Evolutionary conservation across 2,888 invertebrate species (phyloP), one percentile per base, ranked within the genome.

Genomic region (Augochlorella aurata): DNA sequence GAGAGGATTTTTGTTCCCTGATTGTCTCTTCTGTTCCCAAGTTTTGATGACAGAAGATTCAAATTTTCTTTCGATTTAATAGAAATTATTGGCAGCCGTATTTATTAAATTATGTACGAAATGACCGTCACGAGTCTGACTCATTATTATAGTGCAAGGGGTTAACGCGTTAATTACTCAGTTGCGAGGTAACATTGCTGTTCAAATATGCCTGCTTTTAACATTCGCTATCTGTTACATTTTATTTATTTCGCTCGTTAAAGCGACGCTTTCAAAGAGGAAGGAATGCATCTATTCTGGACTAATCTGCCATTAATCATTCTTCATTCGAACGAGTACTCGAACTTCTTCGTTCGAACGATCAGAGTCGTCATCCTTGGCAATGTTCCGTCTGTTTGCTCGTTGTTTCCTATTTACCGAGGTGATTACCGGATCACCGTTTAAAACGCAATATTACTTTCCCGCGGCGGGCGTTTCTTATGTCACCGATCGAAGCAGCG

Each of bases 401-500:
- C 14, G 14, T 1, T 7, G 24, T 58, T 58, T 58, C 58, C 58
- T 24, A 24, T 24, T 24, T 58, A 24, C 24, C 16, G 38, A 5
- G 38, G 38, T 24, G 58, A 58, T 58, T 58, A 24, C 58, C 58
- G 58, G 58, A 58, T 58, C 58, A 58, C 58, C 58, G 24, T 58
- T 58, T 58, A 58, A 58, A 58, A 58, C 58, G 58, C 58, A 24
- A 58, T 58, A 58, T 66, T 79, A 81, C 76, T 79, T 79, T 49
- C 63, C 21, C 29, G 9, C 67, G 29, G 7, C 50, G 63, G 50
- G 45, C 12, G 66, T 86, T 78, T 78, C 84, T 86, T 84, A 80
- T 76, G 74, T 79, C 80, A 79, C 74, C 76, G 78, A 82, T 78
- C 65, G 73, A 75, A 77, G 29, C 67, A 38, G 73, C 47, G 61